A percentile compares a stretch with the other conserved stretches of the same genome.
Evolutionary conservation across 2,888 invertebrate species (phyloP).

Genomic region (Petrolisthes cinctipes): DNA sequence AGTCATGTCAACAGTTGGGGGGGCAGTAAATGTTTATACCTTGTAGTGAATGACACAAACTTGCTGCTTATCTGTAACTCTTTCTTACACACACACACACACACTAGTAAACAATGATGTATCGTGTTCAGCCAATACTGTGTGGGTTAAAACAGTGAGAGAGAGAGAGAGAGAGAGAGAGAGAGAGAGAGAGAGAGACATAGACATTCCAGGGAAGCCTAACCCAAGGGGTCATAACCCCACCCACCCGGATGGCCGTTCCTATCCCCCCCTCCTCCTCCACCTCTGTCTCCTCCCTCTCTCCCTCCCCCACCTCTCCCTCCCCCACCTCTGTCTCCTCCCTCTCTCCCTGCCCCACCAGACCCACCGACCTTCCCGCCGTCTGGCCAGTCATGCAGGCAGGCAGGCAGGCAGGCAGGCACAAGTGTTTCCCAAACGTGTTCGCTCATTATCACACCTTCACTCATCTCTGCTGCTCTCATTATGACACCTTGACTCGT

Average conservation of each 20-base stretch:
- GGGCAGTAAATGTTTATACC: too few species aligned
- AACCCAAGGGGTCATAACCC: conserved; percentile 11
- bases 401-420: neutral
- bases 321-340: neutral
- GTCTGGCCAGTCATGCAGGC: neutral
- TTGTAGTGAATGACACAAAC: too few species aligned
- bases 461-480: too few species aligned
- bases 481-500: too few species aligned
- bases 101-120: too few species aligned
- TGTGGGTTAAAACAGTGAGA: too few species aligned
- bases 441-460: too few species aligned
- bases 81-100: too few species aligned
- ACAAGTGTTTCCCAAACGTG: neutral
- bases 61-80: too few species aligned
- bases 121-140: too few species aligned
- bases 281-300: neutral
- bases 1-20: too few species aligned
- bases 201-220: conserved; percentile 13
- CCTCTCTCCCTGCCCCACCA: neutral
- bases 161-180: neutral
- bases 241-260: conserved; percentile 1
- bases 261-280: too few species aligned
- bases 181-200: neutral
- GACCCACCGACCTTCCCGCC: neutral
- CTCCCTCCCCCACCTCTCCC: neutral